A percentile compares a stretch with the other conserved stretches of the same genome.
These are phyloP conservation scores for Camponotus fellah DNA, from an alignment of 2,888 invertebrate species.

Conservation along the genomic window DNA sequence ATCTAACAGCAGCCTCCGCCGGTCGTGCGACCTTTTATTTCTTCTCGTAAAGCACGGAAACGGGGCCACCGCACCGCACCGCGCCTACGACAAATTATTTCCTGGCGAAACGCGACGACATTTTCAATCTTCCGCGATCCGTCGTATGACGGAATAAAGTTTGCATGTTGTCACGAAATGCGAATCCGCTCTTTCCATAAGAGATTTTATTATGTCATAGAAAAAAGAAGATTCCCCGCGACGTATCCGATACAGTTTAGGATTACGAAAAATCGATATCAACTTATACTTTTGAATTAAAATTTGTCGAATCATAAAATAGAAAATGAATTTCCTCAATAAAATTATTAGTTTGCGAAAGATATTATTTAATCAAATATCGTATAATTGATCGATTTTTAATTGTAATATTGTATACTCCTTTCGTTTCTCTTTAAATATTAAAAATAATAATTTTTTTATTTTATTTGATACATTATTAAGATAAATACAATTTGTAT, in stretches of 20 bases:
- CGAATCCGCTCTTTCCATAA: constrained; percentile 3
- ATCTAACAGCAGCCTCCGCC: constrained; percentile 44
- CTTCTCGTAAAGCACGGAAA: constrained; percentile 28
- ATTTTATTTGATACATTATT: not conserved
- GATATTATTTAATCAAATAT: constrained; percentile 1
- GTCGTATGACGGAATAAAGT: constrained; percentile 34
- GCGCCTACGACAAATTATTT: constrained; percentile 43
- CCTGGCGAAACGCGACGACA: constrained; percentile 47
- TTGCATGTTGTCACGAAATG: constrained; percentile 46
- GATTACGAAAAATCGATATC: constrained; percentile 2
- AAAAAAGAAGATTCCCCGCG: not conserved
- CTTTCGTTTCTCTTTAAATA: not conserved
- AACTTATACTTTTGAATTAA: not conserved
- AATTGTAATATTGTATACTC: not conserved
- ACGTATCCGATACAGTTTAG: not conserved
- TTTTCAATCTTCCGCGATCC: constrained; percentile 44
- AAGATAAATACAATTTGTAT: too few relatives aligned
- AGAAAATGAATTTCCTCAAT: not conserved
- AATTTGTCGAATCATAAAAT: not conserved
- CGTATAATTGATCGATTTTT: not conserved
- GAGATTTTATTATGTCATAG: constrained; percentile 10
- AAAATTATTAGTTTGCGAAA: constrained; percentile 5
- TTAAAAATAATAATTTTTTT: not conserved
- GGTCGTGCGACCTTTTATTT: constrained; percentile 41
- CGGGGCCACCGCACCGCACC: constrained; percentile 21